These are phyloP conservation scores for Microtus oregoni DNA, from an alignment of 2,113 vertebrate species.

Conservation along the genomic window DNA sequence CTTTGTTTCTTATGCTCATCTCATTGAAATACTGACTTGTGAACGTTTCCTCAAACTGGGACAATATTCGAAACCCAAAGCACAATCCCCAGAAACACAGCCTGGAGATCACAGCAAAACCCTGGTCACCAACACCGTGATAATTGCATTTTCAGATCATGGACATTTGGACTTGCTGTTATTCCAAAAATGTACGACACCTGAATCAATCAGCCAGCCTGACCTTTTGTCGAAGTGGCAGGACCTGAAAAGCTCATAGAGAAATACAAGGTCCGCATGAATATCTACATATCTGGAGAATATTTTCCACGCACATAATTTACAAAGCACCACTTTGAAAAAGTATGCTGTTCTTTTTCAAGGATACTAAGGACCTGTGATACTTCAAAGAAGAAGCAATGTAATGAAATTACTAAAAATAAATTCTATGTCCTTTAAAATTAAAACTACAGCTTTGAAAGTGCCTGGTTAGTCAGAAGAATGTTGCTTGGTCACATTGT, in stretches of 20 bases:
- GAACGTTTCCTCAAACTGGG: not conserved
- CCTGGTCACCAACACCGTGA: conserved; percentile 30
- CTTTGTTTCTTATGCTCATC: conserved; percentile 14
- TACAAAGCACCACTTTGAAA: conserved; percentile 45
- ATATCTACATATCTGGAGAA: not conserved
- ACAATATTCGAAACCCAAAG: conserved; percentile 21
- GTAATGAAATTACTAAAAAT: conserved; percentile 45
- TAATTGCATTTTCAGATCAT: conserved; percentile 63
- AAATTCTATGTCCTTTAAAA: conserved; percentile 20
- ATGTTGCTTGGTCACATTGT: conserved; percentile 27
- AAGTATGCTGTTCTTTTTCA: not conserved
- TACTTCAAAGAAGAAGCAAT: conserved; percentile 32
- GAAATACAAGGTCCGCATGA: conserved; percentile 8
- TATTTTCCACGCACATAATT: conserved; percentile 40
- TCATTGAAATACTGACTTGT: not conserved
- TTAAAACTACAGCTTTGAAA: conserved; percentile 15
- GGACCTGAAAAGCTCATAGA: not conserved
- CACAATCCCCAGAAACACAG: not conserved
- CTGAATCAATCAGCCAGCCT: conserved; percentile 73
- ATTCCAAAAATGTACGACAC: conserved; percentile 62
- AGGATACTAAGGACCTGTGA: not conserved
- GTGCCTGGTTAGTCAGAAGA: conserved; percentile 2
- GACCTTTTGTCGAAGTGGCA: conserved; percentile 39
- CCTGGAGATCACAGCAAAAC: conserved; percentile 59
- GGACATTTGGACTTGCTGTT: conserved; percentile 56